Conservation (phyloP, 2,888 invertebrate genomes). For the Chrysina gloriosa region DNA sequence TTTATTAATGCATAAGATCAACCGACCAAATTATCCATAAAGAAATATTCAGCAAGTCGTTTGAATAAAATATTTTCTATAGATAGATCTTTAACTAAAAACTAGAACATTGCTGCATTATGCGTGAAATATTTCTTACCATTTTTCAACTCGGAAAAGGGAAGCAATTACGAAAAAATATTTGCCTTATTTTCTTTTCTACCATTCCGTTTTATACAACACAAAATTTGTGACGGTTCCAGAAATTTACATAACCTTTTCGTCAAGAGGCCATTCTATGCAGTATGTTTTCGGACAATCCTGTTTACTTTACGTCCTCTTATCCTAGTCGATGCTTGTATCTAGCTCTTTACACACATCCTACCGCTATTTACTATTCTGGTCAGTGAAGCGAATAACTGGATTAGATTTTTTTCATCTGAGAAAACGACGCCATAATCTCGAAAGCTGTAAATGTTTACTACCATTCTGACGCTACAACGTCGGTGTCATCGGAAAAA, state of each 20-base stretch:
- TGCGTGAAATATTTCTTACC: too few relatives aligned
- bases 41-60: too few relatives aligned
- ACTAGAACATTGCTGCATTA: too few relatives aligned
- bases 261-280: background rate
- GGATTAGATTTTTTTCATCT: conserved; percentile 43
- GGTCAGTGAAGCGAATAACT: conserved; percentile 39
- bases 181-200: background rate
- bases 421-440: conserved; percentile 40
- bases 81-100: too few relatives aligned
- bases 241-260: background rate
- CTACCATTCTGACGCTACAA: conserved; percentile 20
- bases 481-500: conserved; percentile 23
- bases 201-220: too few relatives aligned
- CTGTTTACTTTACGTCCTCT: background rate
- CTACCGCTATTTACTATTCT: conserved; percentile 40
- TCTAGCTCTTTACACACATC: background rate
- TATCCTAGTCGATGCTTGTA: conserved; percentile 5
- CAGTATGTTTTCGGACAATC: conserved; percentile 2
- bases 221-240: background rate
- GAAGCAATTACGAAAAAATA: too few relatives aligned
- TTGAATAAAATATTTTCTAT: too few relatives aligned
- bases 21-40: too few relatives aligned
- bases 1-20: too few relatives aligned
- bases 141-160: too few relatives aligned
- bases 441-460: conserved; percentile 40